Evolutionary conservation across 2,113 vertebrate genomes (phyloP).

Genomic region (Scomber japonicus): DNA sequence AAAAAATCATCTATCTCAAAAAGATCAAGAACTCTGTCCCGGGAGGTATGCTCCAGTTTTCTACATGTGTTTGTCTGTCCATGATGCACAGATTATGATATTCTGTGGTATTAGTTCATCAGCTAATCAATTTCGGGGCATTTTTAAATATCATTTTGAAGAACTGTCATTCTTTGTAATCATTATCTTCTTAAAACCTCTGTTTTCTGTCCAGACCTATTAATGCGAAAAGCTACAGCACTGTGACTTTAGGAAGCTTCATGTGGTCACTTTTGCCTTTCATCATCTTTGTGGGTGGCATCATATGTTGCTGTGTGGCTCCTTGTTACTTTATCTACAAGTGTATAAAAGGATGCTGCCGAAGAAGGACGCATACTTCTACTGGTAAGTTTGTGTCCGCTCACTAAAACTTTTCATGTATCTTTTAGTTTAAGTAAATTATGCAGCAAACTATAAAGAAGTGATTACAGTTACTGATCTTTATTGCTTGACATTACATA

Average conservation of each 20-base stretch:
- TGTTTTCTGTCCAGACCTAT: not conserved
- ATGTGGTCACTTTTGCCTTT: not conserved
- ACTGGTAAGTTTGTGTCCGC: not conserved
- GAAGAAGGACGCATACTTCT: slow-evolving; percentile 25
- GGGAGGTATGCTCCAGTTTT: slow-evolving; percentile 12
- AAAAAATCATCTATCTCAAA: not conserved
- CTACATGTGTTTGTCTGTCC: not conserved
- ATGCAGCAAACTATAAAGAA: not conserved
- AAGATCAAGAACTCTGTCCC: not conserved
- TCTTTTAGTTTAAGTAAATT: not conserved
- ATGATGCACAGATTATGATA: not conserved
- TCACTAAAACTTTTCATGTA: no score
- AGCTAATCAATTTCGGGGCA: not conserved
- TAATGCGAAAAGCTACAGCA: fast-evolving
- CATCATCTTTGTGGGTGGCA: slow-evolving; percentile 31
- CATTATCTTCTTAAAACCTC: not conserved
- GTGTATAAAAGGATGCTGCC: slow-evolving; percentile 8
- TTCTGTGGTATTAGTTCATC: not conserved
- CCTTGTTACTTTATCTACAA: slow-evolving; percentile 64
- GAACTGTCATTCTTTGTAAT: not conserved
- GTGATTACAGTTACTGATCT: not conserved
- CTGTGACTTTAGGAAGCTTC: not conserved
- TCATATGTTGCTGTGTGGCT: slow-evolving; percentile 53
- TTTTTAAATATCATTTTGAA: not conserved
- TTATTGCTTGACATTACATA: no score